Evolutionary conservation across 2,888 invertebrate genomes (phyloP), one percentile per base, ranked within the genome.

Genomic region (Cephus sareptanus): DNA sequence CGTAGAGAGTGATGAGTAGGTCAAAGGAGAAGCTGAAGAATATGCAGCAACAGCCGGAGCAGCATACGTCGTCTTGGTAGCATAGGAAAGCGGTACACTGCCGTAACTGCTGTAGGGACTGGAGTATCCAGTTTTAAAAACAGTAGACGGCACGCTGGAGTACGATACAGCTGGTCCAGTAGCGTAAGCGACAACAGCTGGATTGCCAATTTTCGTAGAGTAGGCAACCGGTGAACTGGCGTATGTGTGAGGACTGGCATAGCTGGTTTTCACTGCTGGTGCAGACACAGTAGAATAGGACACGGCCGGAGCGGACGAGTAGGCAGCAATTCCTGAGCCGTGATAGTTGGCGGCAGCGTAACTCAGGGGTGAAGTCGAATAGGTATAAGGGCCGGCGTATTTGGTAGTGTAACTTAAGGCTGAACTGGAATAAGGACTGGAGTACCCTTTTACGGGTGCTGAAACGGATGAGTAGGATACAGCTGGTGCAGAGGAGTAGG

Each of bases 211-310:
- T 56, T 56, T 56, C 0, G 9, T 56, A 56, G 56, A 56, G 56
- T 56, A 56, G 23, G 23, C 15, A 56, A 23, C 56, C 15, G 56
- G 56, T 56, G 56, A 56, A 6, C 9, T 56, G 30, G n/a, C 6
- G 73, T 56, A 40, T 34, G 13, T 15, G n/a, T 15, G 30, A 11
- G 71, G 68, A 2, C 75, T 56, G 4, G 40, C 13, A 4, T 77
- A 77, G 69, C 71, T 75, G 71, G 15, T 71, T 33, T 70, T 77
- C 37, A 77, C 33, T 13, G 56, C 69, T 40, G 75, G 77, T 3
- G 75, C 35, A 4, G 77, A 30, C 11, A 73, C 31, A n/a, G 75
- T 74, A 75, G 11, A 77, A 34, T 70, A 69, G 56, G 77, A 75
- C 23, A 77, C n/a, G 15, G 75, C 12, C 12, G 75, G 70, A 56